Base-by-base conservation (phyloP, 30 jellyfish, hydroid and myxozoan species). In the Catostylus mosaicus region DNA sequence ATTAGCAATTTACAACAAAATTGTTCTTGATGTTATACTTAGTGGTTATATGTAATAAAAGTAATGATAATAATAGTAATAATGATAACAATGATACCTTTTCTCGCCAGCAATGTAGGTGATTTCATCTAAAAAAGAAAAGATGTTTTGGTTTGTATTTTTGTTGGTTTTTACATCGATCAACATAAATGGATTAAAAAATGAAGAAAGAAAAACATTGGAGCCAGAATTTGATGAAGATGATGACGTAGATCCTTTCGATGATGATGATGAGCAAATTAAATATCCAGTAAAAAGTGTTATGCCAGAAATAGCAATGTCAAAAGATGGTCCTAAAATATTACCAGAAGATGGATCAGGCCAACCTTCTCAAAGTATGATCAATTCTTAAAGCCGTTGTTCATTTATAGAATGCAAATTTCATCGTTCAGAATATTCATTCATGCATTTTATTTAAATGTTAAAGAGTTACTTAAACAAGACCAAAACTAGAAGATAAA, bases 211-310 rank as follows among this genome's bases (percentile, higher is more conserved):
- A 1, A 57, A 23, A 32, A 33, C 65, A 48, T 0, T 52, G 45
- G 22, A 35, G n/a, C 31, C 43, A n/a, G 48, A 34, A 30, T 57
- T 35, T 48, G 92, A 82, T 32, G 92, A 82, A 36, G 92, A 82
- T 29, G 92, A 82, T 69, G 92, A 82, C 57, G 54, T 70, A 33
- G 92, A 82, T 38, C 92, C 92, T 34, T 82, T 27, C 60, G 92
- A 82, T 1, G 92, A 82, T 82, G 92, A 82, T 27, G 79, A 52
- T 4, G 83, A 68, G 18, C 92, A 30, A 26, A 82, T 82, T 56
- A 40, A 82, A 7, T 82, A 82, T 73, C 92, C 92, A 1, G 72
- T 54, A 2, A 82, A 82, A 30, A 82, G 92, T 35, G 63, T 82
- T 1, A 54, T 69, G 86, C 92, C 92, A 43, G 65, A 50, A 56